Base-by-base conservation (phyloP, 1,140 invertebrate species). In the Belonocnema kinseyi region DNA sequence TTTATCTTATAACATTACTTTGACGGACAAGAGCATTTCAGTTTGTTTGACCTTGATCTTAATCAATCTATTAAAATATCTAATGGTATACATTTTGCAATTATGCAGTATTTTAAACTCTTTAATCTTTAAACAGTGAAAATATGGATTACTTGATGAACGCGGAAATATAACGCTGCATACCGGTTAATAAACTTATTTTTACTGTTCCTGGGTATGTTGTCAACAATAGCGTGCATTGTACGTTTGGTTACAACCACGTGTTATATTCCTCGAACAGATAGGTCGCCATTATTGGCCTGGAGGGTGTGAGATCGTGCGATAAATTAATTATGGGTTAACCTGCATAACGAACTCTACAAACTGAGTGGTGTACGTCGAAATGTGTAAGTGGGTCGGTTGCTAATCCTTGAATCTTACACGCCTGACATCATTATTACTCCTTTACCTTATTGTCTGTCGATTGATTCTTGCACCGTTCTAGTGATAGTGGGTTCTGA, bases 291-390 rank as follows among this genome's bases (percentile, higher is more conserved):
- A 80, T 81, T 83, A 84, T 84, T 86, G 84, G 83, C 83, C 83
- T 84, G 77, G 76, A 78, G 79, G 80, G 78, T 83, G 83, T 73
- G 80, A 85, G 80, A 86, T 83, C 78, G 80, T 75, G 78, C 82
- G 84, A 86, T 86, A 86, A 85, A 86, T 86, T 86, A 86, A 86
- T 86, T 86, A 86, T 81, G 79, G 82, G 82, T 85, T 85, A 85
- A 87, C 82, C 81, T 80, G 84, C 80, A 83, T 85, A 86, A 86
- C 84, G 80, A 84, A 83, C 82, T 83, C 77, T 73, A 80, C 78
- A 75, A 75, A 76, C 76, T 51, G 71, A 61, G 71, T 53, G 72
- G 52, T 73, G 58, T 58, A 71, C 50, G 70, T 53, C 70, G 75
- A 75, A 61, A 76, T 70, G 51, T 78, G 74, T 77, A 70, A 80